Conservation (phyloP, 2,113 vertebrate species). For the Carassius gibelio region DNA sequence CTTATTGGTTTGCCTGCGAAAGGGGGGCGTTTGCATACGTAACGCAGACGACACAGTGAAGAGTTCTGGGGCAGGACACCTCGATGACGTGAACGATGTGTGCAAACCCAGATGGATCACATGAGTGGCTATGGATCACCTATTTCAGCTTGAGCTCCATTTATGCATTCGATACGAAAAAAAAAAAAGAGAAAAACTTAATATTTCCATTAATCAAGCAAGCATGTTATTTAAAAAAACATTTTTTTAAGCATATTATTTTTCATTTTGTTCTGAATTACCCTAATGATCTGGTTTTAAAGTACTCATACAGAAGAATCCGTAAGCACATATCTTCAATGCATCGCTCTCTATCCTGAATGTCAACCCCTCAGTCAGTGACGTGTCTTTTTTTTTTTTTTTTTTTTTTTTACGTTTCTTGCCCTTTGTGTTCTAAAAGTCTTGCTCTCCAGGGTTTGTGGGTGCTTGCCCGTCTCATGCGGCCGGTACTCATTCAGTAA, state of each 20-base stretch:
- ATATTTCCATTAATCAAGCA: constrained; percentile 75
- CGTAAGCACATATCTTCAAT: constrained; percentile 65
- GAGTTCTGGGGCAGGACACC: constrained; percentile 55
- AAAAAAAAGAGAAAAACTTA: constrained; percentile 47
- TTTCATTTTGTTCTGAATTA: constrained; percentile 46
- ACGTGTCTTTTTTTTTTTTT: constrained; percentile 29
- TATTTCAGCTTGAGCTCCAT: constrained; percentile 56
- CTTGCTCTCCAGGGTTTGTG: constrained; percentile 68
- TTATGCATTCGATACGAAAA: constrained; percentile 70
- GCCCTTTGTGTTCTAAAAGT: constrained; percentile 71
- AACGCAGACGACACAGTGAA: constrained; percentile 65
- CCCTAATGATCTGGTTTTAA: constrained; percentile 60
- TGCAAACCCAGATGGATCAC: constrained; percentile 65
- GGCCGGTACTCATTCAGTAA: constrained; percentile 77
- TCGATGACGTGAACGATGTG: constrained; percentile 49
- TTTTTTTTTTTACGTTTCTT: constrained; percentile 57
- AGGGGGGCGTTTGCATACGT: constrained; percentile 57
- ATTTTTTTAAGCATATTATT: constrained; percentile 52
- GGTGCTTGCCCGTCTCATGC: constrained; percentile 77
- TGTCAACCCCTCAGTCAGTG: constrained; percentile 45
- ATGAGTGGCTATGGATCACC: constrained; percentile 67
- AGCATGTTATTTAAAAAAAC: constrained; percentile 73
- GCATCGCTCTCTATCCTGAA: constrained; percentile 37
- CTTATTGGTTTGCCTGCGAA: constrained; percentile 68
- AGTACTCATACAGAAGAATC: constrained; percentile 64